phyloP scores from a whole-genome alignment of 2,888 invertebrate genomes.

The Nipponacmea schrenckii region DNA sequence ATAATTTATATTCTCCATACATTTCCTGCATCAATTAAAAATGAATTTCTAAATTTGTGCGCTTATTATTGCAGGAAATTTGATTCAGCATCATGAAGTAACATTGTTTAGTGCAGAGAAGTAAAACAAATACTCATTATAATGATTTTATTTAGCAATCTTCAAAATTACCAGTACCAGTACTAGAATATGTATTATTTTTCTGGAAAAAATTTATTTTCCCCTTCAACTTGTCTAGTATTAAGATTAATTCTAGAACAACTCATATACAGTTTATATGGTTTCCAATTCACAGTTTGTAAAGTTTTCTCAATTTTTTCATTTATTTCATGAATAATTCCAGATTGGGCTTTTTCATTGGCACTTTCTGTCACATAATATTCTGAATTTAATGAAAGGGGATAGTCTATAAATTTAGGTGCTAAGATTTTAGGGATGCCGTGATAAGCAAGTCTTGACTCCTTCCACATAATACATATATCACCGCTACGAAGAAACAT shows the following conservation, averaged over 20 bases:
- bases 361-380: background rate
- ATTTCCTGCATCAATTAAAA: too few relatives aligned
- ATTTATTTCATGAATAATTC: slow-evolving; percentile 42
- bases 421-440: slow-evolving; percentile 85
- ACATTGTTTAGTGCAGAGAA: too few relatives aligned
- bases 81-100: too few relatives aligned
- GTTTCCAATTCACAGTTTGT: slow-evolving; percentile 36
- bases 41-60: too few relatives aligned
- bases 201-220: background rate
- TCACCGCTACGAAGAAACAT: slow-evolving; percentile 89
- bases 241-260: slow-evolving; percentile 91
- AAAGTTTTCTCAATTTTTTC: slow-evolving; percentile 24
- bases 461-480: slow-evolving; percentile 87
- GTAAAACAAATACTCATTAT: too few relatives aligned
- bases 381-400: background rate
- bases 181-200: background rate
- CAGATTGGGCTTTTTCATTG: slow-evolving; percentile 58
- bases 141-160: background rate
- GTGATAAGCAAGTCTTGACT: slow-evolving; percentile 88
- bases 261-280: slow-evolving; percentile 73
- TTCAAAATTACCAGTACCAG: background rate
- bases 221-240: slow-evolving; percentile 81
- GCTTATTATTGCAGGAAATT: too few relatives aligned
- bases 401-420: slow-evolving; percentile 16
- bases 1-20: too few relatives aligned